A percentile compares a stretch with the other conserved stretches of the same genome.
phyloP scores from a whole-genome alignment of 2,113 vertebrate species.

The Ariopsis seemanni region DNA sequence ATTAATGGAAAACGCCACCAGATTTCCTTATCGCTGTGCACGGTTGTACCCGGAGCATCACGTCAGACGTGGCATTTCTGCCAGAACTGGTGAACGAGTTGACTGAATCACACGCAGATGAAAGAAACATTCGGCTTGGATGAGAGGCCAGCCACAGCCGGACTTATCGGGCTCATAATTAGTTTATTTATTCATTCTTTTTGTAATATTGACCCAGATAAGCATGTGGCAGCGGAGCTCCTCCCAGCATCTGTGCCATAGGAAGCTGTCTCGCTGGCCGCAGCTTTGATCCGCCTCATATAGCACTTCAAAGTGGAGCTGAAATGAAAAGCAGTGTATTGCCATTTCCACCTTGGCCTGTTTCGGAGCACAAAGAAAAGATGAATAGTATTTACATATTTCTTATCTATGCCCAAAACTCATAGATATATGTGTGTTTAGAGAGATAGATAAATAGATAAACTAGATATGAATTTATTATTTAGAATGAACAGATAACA shows the following conservation, averaged over 20 bases:
- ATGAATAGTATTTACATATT: conserved; percentile 21
- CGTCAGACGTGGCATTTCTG: neutral
- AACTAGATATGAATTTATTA: neutral
- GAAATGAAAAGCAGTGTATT: conserved; percentile 50
- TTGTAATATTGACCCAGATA: conserved; percentile 36
- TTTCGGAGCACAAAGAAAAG: conserved; percentile 33
- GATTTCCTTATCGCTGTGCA: neutral
- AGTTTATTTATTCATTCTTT: conserved; percentile 24
- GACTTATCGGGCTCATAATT: conserved; percentile 15
- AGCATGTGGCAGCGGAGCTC: conserved; percentile 31
- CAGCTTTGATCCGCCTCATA: conserved; percentile 65
- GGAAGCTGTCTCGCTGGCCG: conserved; percentile 48
- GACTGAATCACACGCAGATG: neutral
- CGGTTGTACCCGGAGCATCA: neutral
- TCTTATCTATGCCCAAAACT: conserved; percentile 15
- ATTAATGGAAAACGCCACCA: neutral
- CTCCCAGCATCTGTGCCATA: conserved; percentile 44
- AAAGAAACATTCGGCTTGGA: neutral
- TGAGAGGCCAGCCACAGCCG: neutral
- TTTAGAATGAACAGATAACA: neutral
- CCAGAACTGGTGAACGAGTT: neutral
- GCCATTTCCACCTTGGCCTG: conserved; percentile 18
- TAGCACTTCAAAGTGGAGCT: conserved; percentile 63
- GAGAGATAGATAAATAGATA: neutral
- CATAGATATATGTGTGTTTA: neutral